phyloP scores from a whole-genome alignment of 2,113 vertebrate genomes.

The Malaclemys terrapin region DNA sequence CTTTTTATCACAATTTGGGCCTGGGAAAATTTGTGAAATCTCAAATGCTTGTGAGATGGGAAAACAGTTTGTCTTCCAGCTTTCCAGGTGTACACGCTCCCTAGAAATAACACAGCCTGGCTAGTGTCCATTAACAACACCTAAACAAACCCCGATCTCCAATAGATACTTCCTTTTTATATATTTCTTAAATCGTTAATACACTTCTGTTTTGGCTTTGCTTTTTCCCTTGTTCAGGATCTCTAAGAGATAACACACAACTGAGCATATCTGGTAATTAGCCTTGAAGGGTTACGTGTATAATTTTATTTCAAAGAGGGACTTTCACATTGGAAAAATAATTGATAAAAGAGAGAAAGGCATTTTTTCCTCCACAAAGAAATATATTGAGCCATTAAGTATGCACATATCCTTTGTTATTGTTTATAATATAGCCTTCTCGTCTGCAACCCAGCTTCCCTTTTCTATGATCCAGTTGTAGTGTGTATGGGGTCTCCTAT shows the following conservation, averaged over 20 bases:
- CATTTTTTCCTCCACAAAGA: neutral
- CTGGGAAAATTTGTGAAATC: neutral
- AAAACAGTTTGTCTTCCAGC: neutral
- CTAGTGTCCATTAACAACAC: neutral
- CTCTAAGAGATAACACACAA: neutral
- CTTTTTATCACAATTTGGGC: too few relatives aligned
- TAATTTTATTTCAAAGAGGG: constrained; percentile 29
- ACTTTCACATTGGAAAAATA: constrained; percentile 13
- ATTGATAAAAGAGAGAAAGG: neutral
- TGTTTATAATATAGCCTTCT: too few relatives aligned
- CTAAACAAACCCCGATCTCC: neutral
- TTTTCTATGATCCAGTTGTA: too few relatives aligned
- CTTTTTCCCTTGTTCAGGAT: neutral
- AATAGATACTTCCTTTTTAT: neutral
- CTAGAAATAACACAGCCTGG: neutral
- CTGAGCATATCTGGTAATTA: constrained; percentile 56
- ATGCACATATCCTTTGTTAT: neutral
- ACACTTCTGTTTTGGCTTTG: neutral
- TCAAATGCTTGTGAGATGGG: neutral
- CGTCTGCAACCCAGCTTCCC: too few relatives aligned
- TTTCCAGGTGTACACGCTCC: neutral
- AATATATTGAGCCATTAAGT: neutral
- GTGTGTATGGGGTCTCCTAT: too few relatives aligned
- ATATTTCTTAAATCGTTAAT: constrained; percentile 1
- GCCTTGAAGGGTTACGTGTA: neutral